Conservation (phyloP, 2,113 vertebrate species). For the Brachypteracias leptosomus region DNA sequence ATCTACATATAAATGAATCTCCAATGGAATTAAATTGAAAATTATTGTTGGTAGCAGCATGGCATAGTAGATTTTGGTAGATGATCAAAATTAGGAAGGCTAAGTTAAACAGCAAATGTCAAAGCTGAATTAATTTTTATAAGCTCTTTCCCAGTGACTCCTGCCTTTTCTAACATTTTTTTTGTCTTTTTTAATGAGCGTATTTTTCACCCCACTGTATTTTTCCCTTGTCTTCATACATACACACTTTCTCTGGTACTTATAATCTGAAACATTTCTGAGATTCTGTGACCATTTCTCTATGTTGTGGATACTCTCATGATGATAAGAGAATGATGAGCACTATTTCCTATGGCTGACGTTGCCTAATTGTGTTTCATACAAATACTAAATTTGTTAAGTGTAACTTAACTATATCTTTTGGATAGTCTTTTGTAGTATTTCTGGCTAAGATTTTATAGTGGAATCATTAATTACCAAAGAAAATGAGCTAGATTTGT, state of each 20-base stretch:
- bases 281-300: neutral
- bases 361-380: neutral
- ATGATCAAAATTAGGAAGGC: neutral
- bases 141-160: neutral
- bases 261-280: neutral
- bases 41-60: neutral
- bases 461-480: neutral
- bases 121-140: neutral
- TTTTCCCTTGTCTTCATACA: neutral
- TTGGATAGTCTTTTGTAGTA: neutral
- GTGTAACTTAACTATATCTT: neutral
- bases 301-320: neutral
- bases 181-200: neutral
- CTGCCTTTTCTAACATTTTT: neutral
- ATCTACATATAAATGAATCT: constrained; percentile 47
- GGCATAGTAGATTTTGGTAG: neutral
- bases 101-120: neutral
- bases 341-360: neutral
- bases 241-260: neutral
- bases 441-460: neutral
- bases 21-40: constrained; percentile 21
- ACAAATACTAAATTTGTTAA: neutral
- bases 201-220: neutral
- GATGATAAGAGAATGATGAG: neutral
- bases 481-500: neutral